Conservation (phyloP, 1,140 invertebrate species). For the Daktulosphaira vitifoliae region DNA sequence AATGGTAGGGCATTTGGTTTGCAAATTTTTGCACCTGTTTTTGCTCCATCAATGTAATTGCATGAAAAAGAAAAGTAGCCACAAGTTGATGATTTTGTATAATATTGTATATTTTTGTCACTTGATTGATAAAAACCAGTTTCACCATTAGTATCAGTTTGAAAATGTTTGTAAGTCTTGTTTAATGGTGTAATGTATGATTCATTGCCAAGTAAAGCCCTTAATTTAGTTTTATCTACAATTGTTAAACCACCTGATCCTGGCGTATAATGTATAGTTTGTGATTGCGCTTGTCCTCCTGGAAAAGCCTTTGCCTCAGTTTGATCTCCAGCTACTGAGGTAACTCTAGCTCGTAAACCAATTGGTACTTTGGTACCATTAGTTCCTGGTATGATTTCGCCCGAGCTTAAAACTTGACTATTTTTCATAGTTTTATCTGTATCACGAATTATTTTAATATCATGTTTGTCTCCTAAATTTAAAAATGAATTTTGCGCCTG, state of each 20-base stretch:
- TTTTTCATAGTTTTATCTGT: constrained; percentile 37
- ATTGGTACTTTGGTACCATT: constrained; percentile 55
- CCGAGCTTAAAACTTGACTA: constrained; percentile 51
- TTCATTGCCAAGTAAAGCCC: not conserved
- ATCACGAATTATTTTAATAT: constrained; percentile 43
- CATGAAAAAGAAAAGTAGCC: constrained; percentile 77
- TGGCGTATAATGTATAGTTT: constrained; percentile 53
- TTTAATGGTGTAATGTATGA: constrained; percentile 34
- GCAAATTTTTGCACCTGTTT: constrained; percentile 68
- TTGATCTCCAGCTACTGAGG: constrained; percentile 51
- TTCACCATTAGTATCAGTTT: constrained; percentile 67
- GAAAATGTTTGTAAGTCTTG: constrained; percentile 47
- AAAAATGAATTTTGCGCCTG: constrained; percentile 40
- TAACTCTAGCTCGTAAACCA: constrained; percentile 57
- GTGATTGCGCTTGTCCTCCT: constrained; percentile 53
- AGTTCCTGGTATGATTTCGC: constrained; percentile 52
- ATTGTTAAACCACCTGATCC: constrained; percentile 47
- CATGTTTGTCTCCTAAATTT: constrained; percentile 39
- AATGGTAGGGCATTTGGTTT: constrained; percentile 51
- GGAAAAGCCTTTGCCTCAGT: constrained; percentile 49
- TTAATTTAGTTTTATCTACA: constrained; percentile 36
- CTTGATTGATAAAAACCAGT: constrained; percentile 51
- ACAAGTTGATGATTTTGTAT: constrained; percentile 73
- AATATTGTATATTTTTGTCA: constrained; percentile 64
- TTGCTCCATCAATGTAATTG: constrained; percentile 63